Base-by-base conservation (phyloP, 2,888 invertebrate genomes). In the Leptopilina syphax region DNA sequence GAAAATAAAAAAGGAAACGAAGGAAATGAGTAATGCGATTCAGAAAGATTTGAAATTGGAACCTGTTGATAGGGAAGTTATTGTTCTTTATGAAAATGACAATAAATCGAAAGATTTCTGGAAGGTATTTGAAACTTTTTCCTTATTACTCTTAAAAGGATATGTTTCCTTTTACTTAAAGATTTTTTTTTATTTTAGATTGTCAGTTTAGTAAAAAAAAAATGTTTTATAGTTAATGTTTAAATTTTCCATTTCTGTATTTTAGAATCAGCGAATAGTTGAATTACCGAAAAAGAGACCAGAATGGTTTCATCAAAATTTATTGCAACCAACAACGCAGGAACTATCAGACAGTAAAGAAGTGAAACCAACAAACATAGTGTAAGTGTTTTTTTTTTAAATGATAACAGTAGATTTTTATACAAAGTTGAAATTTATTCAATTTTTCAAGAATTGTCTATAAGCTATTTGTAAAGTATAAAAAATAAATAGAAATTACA, bases 241-340 rank as follows among this genome's bases (percentile, higher is more conserved):
- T 8, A 18, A 63, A 63, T 63, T 24, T 24, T 63, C n/a, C 9
- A 18, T 47, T 47, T 8, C 7, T 57, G 18, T 65, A 10, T 24
- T 80, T 57, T 84, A 93, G 91, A 93, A 92, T 0, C 97, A 97
- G 92, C 94, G 96, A 86, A 94, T 98, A 83, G 95, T 98, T 18
- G 98, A 98, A 93, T 94, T 98, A 94, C 93, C 96, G 70, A 97
- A 96, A 90, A 94, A 95, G 79, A 94, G 98, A 83, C 98, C 98
- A 5, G 92, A 94, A 65, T 98, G 98, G 98, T 98, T 98, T 89
- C 95, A 96, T 85, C 95, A 95, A 87, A 97, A 97, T 92, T 93
- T 98, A 76, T 92, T 97, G 27, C 95, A 97, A 89, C 95, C 95
- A 89, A 94, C 96, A 0, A 96, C 96, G 24, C 95, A 96, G 86